phyloP scores from a whole-genome alignment of 23 tunicate genomes.

The Styela clava region DNA sequence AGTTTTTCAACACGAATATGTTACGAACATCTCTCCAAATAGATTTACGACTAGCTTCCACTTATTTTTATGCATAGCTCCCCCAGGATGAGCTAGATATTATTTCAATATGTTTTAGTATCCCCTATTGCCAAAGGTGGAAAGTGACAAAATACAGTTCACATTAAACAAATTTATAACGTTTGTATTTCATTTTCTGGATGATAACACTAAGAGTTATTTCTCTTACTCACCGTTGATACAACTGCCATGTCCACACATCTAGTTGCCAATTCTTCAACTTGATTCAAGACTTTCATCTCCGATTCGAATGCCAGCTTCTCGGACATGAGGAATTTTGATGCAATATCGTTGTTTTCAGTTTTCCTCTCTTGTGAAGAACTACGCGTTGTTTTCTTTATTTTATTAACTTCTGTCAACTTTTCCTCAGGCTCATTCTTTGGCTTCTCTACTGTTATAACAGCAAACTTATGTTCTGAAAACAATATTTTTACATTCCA shows the following conservation, averaged over 20 bases:
- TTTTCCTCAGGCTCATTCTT: neutral
- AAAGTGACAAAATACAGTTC: no score
- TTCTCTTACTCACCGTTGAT: slow-evolving; percentile 29
- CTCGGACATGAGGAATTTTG: slow-evolving; percentile 25
- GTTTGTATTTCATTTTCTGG: no score
- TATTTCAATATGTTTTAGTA: no score
- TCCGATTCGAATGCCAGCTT: slow-evolving; percentile 58
- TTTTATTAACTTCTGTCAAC: neutral
- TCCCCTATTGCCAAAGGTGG: no score
- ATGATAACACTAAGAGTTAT: no score
- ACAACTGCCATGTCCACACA: slow-evolving; percentile 58
- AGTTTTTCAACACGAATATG: no score
- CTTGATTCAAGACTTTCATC: slow-evolving; percentile 53
- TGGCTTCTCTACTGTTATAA: slow-evolving; percentile 1
- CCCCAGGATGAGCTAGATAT: no score
- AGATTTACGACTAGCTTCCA: no score
- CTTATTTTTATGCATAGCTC: no score
- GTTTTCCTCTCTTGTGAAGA: neutral
- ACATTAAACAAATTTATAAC: no score
- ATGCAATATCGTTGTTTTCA: neutral
- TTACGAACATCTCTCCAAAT: no score
- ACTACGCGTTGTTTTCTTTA: slow-evolving; percentile 16
- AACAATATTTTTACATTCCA: neutral
- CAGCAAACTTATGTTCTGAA: slow-evolving; percentile 20
- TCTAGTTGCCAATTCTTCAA: slow-evolving; percentile 60